These are phyloP conservation scores for Maccullochella peelii DNA, from an alignment of 2,113 vertebrate species.

Conservation along the genomic window DNA sequence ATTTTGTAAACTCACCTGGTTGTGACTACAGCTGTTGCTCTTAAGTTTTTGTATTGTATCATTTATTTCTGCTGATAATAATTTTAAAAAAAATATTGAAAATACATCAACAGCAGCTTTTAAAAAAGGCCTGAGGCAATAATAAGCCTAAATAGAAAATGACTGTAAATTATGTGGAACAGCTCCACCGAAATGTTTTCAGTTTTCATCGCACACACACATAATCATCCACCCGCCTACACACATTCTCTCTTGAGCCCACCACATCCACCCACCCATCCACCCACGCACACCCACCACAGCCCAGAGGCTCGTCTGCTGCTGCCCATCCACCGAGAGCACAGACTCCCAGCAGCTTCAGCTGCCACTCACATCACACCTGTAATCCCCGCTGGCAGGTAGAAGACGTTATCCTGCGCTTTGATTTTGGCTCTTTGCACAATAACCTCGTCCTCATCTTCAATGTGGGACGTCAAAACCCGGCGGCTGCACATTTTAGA, in stretches of 20 bases:
- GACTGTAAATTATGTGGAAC: not conserved
- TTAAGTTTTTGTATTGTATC: no score
- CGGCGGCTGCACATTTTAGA: not conserved
- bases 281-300: slow-evolving; percentile 16
- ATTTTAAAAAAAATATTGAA: no score
- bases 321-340: not conserved
- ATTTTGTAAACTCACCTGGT: no score
- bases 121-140: not conserved
- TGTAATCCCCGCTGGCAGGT: slow-evolving; percentile 33
- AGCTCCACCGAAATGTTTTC: not conserved
- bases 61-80: no score
- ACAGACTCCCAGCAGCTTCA: not conserved
- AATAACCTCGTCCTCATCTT: not conserved
- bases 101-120: not conserved
- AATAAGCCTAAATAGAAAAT: not conserved
- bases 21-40: no score
- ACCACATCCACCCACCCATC: slow-evolving; percentile 13
- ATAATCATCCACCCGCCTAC: slow-evolving; percentile 18
- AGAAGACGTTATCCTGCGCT: slow-evolving; percentile 7
- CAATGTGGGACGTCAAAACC: slow-evolving; percentile 4
- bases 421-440: slow-evolving; percentile 17
- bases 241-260: not conserved
- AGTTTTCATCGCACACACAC: slow-evolving; percentile 7
- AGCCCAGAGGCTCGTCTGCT: slow-evolving; percentile 22
- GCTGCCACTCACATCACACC: slow-evolving; percentile 31